These are phyloP conservation scores for Chiroxiphia lanceolata DNA, from an alignment of 2,797 vertebrate species.

Conservation along the genomic window DNA sequence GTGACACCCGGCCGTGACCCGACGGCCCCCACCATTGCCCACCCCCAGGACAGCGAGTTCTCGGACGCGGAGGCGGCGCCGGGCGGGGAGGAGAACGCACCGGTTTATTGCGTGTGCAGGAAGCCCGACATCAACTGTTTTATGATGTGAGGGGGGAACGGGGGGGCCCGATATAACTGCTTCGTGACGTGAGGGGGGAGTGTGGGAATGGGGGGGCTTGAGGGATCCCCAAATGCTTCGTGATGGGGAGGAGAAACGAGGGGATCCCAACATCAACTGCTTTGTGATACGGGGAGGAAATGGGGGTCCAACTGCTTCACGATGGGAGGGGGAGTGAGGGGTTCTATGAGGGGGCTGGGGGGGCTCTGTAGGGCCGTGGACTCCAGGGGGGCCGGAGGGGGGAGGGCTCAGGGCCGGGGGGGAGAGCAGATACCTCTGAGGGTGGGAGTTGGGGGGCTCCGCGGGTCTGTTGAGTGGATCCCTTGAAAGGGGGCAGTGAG, in stretches of 20 bases:
- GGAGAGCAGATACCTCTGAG: background rate
- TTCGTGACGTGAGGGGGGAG: background rate
- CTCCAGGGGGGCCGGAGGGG: no score
- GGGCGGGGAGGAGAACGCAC: constrained; percentile 83
- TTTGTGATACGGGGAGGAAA: no score
- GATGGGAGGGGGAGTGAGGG: no score
- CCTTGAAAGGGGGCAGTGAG: background rate
- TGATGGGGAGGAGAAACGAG: no score
- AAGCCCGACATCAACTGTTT: constrained; percentile 96
- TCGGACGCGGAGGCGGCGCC: constrained; percentile 77
- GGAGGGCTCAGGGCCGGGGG: no score
- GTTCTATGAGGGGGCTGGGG: no score
- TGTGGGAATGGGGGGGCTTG: no score
- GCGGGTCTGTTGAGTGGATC: no score
- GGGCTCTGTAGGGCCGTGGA: no score
- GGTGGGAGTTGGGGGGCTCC: background rate
- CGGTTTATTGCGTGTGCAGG: constrained; percentile 90
- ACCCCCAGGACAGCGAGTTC: background rate
- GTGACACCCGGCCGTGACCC: background rate
- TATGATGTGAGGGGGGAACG: constrained; percentile 84
- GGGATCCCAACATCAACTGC: no score
- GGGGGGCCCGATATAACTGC: background rate
- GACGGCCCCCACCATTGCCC: background rate
- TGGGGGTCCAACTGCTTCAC: no score
- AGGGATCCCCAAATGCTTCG: background rate